Conservation (phyloP, 1,140 invertebrate species). For the Heliothis virescens region DNA sequence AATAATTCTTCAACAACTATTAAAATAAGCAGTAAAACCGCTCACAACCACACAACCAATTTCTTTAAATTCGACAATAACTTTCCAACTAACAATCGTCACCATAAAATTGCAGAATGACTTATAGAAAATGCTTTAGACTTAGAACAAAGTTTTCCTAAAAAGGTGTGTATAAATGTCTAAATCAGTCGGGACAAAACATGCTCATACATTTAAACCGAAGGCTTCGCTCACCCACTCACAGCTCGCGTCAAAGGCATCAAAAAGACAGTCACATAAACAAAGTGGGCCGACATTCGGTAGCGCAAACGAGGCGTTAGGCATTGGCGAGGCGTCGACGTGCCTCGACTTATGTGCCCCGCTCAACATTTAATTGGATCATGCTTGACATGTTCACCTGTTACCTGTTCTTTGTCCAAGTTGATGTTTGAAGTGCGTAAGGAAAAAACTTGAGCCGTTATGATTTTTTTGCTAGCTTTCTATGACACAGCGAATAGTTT, state of each 20-base stretch:
- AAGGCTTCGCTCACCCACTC: conserved; percentile 9
- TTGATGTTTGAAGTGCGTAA: background rate
- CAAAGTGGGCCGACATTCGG: conserved; percentile 33
- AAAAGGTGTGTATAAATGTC: conserved; percentile 13
- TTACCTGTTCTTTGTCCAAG: conserved; percentile 3
- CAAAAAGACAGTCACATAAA: conserved; percentile 32
- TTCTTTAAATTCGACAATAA: too few species aligned
- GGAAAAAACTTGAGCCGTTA: background rate
- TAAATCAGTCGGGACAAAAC: background rate
- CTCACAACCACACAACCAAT: too few species aligned
- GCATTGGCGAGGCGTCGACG: conserved; percentile 6
- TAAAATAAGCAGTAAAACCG: too few species aligned
- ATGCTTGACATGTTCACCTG: conserved; percentile 15
- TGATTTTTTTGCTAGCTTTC: too few species aligned
- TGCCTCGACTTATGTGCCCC: conserved; percentile 8
- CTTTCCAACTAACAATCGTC: too few species aligned
- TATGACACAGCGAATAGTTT: too few species aligned
- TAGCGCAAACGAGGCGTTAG: conserved; percentile 30
- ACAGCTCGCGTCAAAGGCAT: conserved; percentile 7
- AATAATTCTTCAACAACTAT: too few species aligned
- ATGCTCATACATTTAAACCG: conserved; percentile 4
- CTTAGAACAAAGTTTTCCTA: background rate
- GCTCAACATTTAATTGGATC: conserved; percentile 24
- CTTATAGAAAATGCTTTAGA: background rate
- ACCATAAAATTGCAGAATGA: too few species aligned